Base-by-base conservation (phyloP, 2,888 invertebrate species). In the Cephus nigrinus region DNA sequence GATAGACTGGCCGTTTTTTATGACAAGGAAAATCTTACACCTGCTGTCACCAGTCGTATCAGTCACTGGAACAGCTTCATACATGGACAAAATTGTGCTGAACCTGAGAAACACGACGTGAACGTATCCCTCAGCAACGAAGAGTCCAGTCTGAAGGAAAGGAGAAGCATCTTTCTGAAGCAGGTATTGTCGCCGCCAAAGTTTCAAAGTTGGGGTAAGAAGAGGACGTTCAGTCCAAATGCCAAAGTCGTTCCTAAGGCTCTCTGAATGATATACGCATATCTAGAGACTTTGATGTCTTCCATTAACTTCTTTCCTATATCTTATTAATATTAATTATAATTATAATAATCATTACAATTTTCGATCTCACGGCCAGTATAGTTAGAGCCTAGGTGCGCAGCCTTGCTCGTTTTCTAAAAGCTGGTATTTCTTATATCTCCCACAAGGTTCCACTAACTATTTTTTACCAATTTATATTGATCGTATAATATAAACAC, bases 161-260 rank as follows among this genome's bases (percentile, higher is more conserved):
- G 93, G 84, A 90, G 93, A 83, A 93, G 93, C 79, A 85, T 93
- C 82, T 94, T 94, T 88, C 91, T 93, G 88, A 94, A 93, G 87
- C 93, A 94, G 91, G 93, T 94, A 77, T 89, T 94, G 80, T 93
- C 92, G 81, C 93, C 94, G 74, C 93, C 94, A 78, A 93, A 93
- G 90, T 93, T 93, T 82, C 93, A 93, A 82, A 88, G 84, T 15
- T 90, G 91, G 89, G 88, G 86, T 31, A 91, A 88, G 82, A 88
- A 86, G 77, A 84, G 86, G 75, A 88, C 88, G 30, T 84, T 88
- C 74, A 86, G 85, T 81, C 85, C 86, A 3, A 86, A 84, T 76
- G 82, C 85, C 12, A 87, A 86, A 84, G 78, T 85, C 36, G 82
- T 85, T 55, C 82, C 84, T 74, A 85, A 82, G 76, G 82, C 84